A percentile compares a stretch with the other conserved stretches of the same genome.
phyloP scores from a whole-genome alignment of 2,797 vertebrate genomes.

The Aplochiton taeniatus region DNA sequence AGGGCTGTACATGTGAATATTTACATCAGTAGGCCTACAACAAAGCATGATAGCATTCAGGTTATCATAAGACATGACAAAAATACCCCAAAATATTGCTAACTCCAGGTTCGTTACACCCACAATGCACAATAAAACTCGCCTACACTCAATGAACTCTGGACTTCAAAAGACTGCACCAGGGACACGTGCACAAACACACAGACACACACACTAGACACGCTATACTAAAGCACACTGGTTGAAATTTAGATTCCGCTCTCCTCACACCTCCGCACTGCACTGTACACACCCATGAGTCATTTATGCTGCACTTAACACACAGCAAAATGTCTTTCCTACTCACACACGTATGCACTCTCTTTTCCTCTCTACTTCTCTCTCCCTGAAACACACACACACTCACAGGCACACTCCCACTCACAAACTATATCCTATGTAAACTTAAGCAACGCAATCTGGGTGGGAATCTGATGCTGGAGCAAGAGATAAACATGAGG shows the following conservation, averaged over 20 bases:
- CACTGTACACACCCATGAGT: slow-evolving; percentile 71
- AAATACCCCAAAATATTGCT: too few relatives aligned
- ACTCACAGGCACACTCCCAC: slow-evolving; percentile 27
- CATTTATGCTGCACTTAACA: slow-evolving; percentile 65
- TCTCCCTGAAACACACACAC: slow-evolving; percentile 13
- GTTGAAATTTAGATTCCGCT: slow-evolving; percentile 37
- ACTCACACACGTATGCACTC: not conserved
- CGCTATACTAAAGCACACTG: slow-evolving; percentile 26
- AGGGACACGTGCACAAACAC: not conserved
- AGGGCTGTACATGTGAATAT: too few relatives aligned
- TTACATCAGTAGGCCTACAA: too few relatives aligned
- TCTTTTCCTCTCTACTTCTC: slow-evolving; percentile 24
- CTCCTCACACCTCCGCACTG: slow-evolving; percentile 50
- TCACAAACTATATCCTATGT: slow-evolving; percentile 32
- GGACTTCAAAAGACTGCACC: slow-evolving; percentile 34
- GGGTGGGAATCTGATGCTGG: too few relatives aligned
- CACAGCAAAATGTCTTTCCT: slow-evolving; percentile 17
- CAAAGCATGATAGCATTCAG: too few relatives aligned
- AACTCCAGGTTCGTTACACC: not conserved
- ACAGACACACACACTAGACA: slow-evolving; percentile 22
- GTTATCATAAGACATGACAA: too few relatives aligned
- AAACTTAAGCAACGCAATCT: slow-evolving; percentile 34
- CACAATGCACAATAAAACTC: too few relatives aligned
- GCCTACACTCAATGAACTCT: too few relatives aligned
- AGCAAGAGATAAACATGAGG: too few relatives aligned